phyloP scores from a whole-genome alignment of 2,797 vertebrate genomes.

The Gila robusta region DNA sequence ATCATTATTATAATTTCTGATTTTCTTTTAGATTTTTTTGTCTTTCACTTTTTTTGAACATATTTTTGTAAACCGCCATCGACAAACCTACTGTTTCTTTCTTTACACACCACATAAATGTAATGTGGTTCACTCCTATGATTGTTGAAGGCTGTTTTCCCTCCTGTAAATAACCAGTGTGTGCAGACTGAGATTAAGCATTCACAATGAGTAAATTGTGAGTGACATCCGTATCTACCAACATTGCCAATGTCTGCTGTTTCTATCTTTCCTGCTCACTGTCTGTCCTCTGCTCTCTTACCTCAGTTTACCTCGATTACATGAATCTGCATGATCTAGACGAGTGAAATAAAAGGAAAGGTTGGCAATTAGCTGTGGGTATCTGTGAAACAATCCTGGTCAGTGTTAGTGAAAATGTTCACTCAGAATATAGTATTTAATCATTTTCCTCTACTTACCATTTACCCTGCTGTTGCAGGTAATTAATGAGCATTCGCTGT shows the following conservation, averaged over 20 bases:
- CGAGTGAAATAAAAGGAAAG: constrained; percentile 1
- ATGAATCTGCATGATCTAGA: background rate
- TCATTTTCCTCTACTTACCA: background rate
- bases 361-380: background rate
- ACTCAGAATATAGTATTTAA: constrained; percentile 6
- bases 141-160: background rate
- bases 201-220: background rate
- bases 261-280: background rate
- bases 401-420: background rate
- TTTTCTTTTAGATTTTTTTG: too few relatives aligned
- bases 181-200: background rate
- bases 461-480: constrained; percentile 36
- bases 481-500: constrained; percentile 37
- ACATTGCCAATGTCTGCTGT: background rate
- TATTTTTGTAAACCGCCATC: background rate
- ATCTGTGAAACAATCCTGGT: constrained; percentile 25
- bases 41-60: too few relatives aligned
- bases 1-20: background rate
- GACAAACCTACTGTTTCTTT: background rate
- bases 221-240: background rate
- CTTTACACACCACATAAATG: background rate
- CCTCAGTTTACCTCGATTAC: background rate
- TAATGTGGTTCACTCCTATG: background rate
- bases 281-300: background rate
- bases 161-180: background rate